Evolutionary conservation across 2,113 vertebrate species (phyloP).

Genomic region (Oriolus oriolus): DNA sequence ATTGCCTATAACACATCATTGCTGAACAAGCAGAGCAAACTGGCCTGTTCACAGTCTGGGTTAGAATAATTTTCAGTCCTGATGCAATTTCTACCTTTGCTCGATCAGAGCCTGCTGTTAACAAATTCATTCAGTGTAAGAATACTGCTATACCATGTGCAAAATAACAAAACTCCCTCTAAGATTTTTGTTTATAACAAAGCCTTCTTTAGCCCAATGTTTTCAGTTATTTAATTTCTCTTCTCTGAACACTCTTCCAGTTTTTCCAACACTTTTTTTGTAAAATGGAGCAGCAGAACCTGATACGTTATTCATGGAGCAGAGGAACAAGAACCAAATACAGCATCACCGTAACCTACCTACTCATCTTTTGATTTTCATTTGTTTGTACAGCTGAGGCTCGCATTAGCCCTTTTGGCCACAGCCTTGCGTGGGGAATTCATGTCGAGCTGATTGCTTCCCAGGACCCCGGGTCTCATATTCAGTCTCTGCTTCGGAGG

Average conservation of each 20-base stretch:
- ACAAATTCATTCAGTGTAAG: neutral
- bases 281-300: neutral
- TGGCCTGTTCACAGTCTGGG: neutral
- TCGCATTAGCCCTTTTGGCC: slow-evolving; percentile 1
- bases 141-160: neutral
- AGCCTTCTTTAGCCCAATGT: neutral
- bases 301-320: neutral
- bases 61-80: neutral
- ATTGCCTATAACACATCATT: neutral
- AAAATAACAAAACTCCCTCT: neutral
- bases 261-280: neutral
- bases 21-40: neutral
- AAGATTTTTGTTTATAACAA: neutral
- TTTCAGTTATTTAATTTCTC: neutral
- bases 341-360: neutral
- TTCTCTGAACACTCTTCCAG: neutral
- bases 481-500: slow-evolving; percentile 42
- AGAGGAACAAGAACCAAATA: neutral
- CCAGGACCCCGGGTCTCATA: slow-evolving; percentile 4
- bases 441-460: slow-evolving; percentile 42
- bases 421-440: slow-evolving; percentile 24
- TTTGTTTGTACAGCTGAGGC: slow-evolving; percentile 53
- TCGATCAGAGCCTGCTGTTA: neutral
- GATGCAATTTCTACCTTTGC: neutral
- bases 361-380: slow-evolving; percentile 43